phyloP scores from a whole-genome alignment of 2,888 invertebrate species.

The Tortricodes alternella region DNA sequence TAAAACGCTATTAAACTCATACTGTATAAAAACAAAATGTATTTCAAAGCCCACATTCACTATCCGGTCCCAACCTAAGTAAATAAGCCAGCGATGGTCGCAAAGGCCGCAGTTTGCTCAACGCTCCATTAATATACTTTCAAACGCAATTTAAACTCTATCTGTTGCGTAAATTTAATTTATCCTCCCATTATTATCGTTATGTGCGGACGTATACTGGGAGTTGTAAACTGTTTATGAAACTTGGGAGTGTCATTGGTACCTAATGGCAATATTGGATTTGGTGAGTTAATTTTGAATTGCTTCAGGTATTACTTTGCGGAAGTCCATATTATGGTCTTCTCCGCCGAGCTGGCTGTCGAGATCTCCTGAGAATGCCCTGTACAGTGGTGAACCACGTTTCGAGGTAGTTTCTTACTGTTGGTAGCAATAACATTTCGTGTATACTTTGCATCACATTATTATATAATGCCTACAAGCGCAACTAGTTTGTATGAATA shows the following conservation, averaged over 20 bases:
- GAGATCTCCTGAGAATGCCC: too few species aligned
- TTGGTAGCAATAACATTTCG: too few species aligned
- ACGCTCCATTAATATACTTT: conserved; percentile 9
- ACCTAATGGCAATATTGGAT: not conserved
- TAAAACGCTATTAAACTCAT: too few species aligned
- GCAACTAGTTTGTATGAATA: too few species aligned
- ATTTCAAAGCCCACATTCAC: not conserved
- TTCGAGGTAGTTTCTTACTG: too few species aligned
- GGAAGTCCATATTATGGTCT: too few species aligned
- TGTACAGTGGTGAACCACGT: too few species aligned
- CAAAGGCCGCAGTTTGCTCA: conserved; percentile 1
- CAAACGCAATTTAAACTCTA: conserved; percentile 19
- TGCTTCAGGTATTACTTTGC: not conserved
- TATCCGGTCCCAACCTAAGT: not conserved
- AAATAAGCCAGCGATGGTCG: not conserved
- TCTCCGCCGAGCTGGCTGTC: too few species aligned
- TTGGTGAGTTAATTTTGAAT: not conserved
- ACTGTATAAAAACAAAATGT: too few species aligned
- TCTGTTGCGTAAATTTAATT: conserved; percentile 6
- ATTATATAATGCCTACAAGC: too few species aligned
- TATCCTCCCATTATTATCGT: conserved; percentile 11
- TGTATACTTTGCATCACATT: too few species aligned
- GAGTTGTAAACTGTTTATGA: conserved; percentile 5
- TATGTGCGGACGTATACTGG: not conserved
- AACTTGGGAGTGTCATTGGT: not conserved